A percentile compares a stretch with the other conserved stretches of the same genome.
Evolutionary conservation across 2,888 invertebrate genomes (phyloP).

Genomic region (Nezara viridula): DNA sequence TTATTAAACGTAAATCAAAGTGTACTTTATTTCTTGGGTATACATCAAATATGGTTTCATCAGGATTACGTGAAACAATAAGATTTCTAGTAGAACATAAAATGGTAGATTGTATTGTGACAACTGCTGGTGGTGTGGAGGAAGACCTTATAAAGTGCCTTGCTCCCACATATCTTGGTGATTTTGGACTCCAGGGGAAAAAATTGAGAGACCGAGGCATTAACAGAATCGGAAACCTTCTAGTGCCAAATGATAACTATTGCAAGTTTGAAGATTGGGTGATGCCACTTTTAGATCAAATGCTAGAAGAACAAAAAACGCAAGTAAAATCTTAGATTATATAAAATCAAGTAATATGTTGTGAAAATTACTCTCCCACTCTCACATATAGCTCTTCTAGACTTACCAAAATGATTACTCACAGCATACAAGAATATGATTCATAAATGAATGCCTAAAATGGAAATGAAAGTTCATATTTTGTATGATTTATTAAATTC

Average conservation of each 20-base stretch:
- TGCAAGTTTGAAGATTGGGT: conserved; percentile 98
- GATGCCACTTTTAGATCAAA: conserved; percentile 90
- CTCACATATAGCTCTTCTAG: too few relatives aligned
- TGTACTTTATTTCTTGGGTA: conserved; percentile 98
- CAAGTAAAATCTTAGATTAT: conserved; percentile 44
- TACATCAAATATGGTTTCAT: conserved; percentile 97
- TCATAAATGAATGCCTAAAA: too few relatives aligned
- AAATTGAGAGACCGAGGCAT: conserved; percentile 86
- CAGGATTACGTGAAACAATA: conserved; percentile 93
- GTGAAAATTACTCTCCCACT: too few relatives aligned
- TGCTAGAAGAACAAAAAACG: conserved; percentile 87
- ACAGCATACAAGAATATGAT: too few relatives aligned
- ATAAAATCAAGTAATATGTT: neutral
- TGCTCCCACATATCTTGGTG: conserved; percentile 93
- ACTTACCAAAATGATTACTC: too few relatives aligned
- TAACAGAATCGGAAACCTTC: conserved; percentile 89
- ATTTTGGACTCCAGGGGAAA: conserved; percentile 87
- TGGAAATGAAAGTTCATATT: too few relatives aligned
- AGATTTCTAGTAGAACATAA: conserved; percentile 87
- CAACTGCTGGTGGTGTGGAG: conserved; percentile 98
- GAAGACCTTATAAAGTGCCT: conserved; percentile 99
- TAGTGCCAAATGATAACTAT: conserved; percentile 98
- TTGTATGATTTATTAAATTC: too few relatives aligned
- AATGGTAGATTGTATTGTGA: conserved; percentile 95
- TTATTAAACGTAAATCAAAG: conserved; percentile 81